Conservation (phyloP, 2,113 vertebrate species). For the Saguinus imperator region DNA sequence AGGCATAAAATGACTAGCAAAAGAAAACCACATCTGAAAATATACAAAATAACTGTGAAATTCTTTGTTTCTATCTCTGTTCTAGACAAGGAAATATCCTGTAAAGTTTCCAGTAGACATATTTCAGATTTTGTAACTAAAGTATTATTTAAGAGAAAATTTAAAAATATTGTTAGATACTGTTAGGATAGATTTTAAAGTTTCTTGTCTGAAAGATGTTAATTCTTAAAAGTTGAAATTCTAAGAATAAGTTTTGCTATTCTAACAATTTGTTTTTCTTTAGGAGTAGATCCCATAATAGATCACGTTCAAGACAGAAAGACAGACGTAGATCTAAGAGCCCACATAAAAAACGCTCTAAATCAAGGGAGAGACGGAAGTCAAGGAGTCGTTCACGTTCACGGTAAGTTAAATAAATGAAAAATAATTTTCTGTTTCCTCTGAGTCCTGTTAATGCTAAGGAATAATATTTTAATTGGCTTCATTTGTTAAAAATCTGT, state of each 20-base stretch:
- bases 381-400: constrained; percentile 91
- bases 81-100: not conserved
- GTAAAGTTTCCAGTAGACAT: constrained; percentile 3
- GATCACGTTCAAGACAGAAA: constrained; percentile 85
- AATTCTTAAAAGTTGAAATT: constrained; percentile 44
- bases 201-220: not conserved
- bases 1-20: not conserved
- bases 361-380: constrained; percentile 88
- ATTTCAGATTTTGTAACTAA: not conserved
- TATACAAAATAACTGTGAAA: not conserved
- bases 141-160: not conserved
- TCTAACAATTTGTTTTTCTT: constrained; percentile 63
- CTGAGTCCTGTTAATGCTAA: no score
- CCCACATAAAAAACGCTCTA: constrained; percentile 90
- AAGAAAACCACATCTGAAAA: constrained; percentile 9
- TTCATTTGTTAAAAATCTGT: constrained; percentile 39
- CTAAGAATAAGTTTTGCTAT: constrained; percentile 38
- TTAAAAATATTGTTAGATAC: constrained; percentile 38
- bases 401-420: constrained; percentile 79
- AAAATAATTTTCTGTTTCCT: not conserved
- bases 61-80: constrained; percentile 33
- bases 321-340: constrained; percentile 88
- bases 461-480: not conserved
- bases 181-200: not conserved
- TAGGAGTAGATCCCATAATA: constrained; percentile 88